These are phyloP conservation scores for Gulo gulo DNA, from an alignment of 2,113 vertebrate genomes.

Conservation along the genomic window DNA sequence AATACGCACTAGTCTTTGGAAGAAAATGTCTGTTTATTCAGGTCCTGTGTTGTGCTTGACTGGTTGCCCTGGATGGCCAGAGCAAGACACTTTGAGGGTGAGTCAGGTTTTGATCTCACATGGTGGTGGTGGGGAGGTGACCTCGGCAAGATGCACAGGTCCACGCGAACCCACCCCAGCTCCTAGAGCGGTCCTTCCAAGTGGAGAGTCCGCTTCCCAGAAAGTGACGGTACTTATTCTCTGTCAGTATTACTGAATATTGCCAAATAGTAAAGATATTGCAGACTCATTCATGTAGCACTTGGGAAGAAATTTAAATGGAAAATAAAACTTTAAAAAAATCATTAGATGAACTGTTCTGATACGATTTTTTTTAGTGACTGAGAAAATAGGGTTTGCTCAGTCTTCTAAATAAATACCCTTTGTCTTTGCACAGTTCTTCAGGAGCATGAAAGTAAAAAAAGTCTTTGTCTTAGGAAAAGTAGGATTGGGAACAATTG, in stretches of 20 bases:
- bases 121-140: not conserved
- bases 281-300: not conserved
- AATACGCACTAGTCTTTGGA: constrained; percentile 5
- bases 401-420: not conserved
- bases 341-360: not conserved
- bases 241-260: not conserved
- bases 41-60: not conserved
- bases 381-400: not conserved
- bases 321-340: not conserved
- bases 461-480: not conserved
- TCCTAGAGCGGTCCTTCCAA: not conserved
- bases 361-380: not conserved
- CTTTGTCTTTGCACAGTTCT: not conserved
- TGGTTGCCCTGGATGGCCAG: not conserved
- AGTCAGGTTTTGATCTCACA: not conserved
- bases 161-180: not conserved
- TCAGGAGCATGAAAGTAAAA: not conserved
- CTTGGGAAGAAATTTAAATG: not conserved
- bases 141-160: not conserved
- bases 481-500: not conserved
- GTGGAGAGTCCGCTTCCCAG: not conserved
- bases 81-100: not conserved
- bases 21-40: not conserved
- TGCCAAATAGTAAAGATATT: not conserved
- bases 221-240: not conserved